Evolutionary conservation across 2,888 invertebrate genomes (phyloP).

Genomic region (Lasius platythorax): DNA sequence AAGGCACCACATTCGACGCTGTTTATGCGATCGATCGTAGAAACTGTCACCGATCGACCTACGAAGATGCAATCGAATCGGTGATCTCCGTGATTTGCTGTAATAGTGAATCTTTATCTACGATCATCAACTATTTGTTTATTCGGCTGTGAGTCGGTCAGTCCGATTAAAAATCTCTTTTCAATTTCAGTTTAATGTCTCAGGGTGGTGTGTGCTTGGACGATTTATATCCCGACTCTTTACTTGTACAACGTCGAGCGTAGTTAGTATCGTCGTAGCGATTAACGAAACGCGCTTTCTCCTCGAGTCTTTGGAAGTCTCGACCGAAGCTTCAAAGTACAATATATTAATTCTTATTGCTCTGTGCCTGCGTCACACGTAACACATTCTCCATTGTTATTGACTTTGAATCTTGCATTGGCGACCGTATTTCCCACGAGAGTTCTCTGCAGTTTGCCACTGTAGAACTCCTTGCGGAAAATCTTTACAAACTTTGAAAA

Average conservation of each 20-base stretch:
- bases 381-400: constrained; percentile 16
- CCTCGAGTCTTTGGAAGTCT: constrained; percentile 40
- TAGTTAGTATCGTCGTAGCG: constrained; percentile 21
- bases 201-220: constrained; percentile 3
- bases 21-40: constrained; percentile 61
- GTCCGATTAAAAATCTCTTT: constrained; percentile 15
- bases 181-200: constrained; percentile 23
- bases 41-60: constrained; percentile 48
- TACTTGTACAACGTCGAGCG: constrained; percentile 29
- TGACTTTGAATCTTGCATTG: constrained; percentile 23
- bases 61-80: constrained; percentile 57
- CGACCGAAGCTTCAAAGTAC: constrained; percentile 31
- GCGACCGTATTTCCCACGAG: neutral
- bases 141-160: constrained; percentile 17
- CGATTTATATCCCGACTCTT: constrained; percentile 37
- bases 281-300: neutral
- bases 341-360: constrained; percentile 51
- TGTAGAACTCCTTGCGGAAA: constrained; percentile 8
- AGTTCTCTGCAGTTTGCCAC: neutral
- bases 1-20: constrained; percentile 83
- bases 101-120: constrained; percentile 1
- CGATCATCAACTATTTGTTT: constrained; percentile 24
- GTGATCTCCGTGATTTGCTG: constrained; percentile 27
- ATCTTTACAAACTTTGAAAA: constrained; percentile 5
- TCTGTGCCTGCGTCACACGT: constrained; percentile 41